These are phyloP conservation scores for Monochamus alternatus DNA, from an alignment of 2,888 invertebrate genomes.

Conservation along the genomic window DNA sequence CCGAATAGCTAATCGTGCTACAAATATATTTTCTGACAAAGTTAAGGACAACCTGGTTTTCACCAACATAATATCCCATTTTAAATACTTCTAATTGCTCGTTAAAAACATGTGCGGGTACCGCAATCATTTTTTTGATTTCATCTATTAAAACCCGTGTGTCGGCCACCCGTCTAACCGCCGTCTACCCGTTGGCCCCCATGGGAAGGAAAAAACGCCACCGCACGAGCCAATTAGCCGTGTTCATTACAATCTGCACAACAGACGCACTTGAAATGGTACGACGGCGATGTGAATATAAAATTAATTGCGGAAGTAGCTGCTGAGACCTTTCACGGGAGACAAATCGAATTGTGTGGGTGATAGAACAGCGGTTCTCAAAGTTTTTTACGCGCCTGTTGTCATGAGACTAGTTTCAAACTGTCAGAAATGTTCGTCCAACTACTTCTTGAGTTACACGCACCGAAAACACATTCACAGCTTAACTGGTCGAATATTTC, in stretches of 20 bases:
- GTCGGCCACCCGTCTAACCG: constrained; percentile 10
- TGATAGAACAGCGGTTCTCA: no score
- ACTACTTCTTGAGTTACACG: no score
- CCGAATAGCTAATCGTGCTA: no score
- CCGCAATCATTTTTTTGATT: not conserved
- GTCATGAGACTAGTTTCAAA: no score
- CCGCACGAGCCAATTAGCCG: constrained; percentile 4
- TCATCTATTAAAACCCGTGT: not conserved
- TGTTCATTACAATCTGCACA: not conserved
- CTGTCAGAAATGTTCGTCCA: no score
- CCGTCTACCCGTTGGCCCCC: constrained; percentile 29
- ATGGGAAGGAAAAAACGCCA: constrained; percentile 20
- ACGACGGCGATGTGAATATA: not conserved
- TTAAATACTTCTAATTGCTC: not conserved
- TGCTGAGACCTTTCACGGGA: not conserved
- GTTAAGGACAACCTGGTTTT: no score
- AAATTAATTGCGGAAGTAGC: constrained; percentile 1
- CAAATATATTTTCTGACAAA: no score
- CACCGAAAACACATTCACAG: no score
- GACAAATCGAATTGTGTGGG: no score
- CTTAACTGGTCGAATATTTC: no score
- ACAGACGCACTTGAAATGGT: not conserved
- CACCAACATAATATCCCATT: no score
- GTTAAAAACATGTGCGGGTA: constrained; percentile 20
- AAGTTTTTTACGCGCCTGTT: no score